Evolutionary conservation across 1,140 invertebrate genomes (phyloP).

Genomic region (Nixonia krombeini): DNA sequence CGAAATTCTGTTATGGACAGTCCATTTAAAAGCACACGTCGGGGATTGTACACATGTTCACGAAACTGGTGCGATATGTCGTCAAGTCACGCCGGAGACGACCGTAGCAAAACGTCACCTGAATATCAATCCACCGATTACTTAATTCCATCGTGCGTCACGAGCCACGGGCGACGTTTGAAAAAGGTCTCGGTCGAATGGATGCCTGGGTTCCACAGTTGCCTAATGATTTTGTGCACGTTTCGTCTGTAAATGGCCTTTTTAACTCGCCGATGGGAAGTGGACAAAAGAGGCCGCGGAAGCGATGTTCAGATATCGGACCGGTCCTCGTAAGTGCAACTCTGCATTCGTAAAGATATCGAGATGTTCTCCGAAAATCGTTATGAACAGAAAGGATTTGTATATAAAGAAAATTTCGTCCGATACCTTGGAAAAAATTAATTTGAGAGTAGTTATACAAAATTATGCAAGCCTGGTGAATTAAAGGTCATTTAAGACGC

Average conservation of each 20-base stretch:
- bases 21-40: no score
- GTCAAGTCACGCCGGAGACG: constrained; percentile 38
- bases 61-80: neutral
- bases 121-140: constrained; percentile 60
- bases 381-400: no score
- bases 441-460: no score
- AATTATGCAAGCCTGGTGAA: no score
- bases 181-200: neutral
- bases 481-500: no score
- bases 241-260: neutral
- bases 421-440: no score
- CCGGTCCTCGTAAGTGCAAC: no score
- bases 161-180: constrained; percentile 17
- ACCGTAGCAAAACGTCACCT: constrained; percentile 39
- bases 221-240: constrained; percentile 1
- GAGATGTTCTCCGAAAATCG: no score
- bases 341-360: no score
- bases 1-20: no score
- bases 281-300: neutral
- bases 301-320: neutral
- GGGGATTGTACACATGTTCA: neutral
- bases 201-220: no score
- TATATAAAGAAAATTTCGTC: no score
- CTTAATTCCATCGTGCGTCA: constrained; percentile 59
- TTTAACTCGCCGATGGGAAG: neutral